phyloP scores from a whole-genome alignment of 2,888 invertebrate species.

The Synanthedon tipuliformis region DNA sequence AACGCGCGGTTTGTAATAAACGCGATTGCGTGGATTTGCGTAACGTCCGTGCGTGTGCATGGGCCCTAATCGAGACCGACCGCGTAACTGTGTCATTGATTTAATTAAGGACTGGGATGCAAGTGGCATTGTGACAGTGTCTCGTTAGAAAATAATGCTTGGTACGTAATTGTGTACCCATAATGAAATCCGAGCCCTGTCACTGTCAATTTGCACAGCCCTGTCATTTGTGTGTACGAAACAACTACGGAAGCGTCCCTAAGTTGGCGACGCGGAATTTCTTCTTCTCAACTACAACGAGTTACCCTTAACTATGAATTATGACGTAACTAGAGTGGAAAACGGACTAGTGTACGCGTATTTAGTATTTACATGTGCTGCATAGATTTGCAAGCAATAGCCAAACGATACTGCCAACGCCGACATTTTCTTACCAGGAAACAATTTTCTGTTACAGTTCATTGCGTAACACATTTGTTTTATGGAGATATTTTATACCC shows the following conservation, averaged over 20 bases:
- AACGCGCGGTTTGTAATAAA: conserved; percentile 10
- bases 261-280: too few species aligned
- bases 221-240: too few species aligned
- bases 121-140: background rate
- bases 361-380: conserved; percentile 5
- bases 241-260: too few species aligned
- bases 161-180: too few species aligned
- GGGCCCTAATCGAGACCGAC: conserved; percentile 31
- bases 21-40: conserved; percentile 14
- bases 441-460: conserved; percentile 13
- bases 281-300: too few species aligned
- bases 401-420: conserved; percentile 9
- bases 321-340: background rate
- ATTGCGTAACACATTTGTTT: conserved; percentile 1
- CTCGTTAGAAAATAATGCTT: too few species aligned
- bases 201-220: too few species aligned
- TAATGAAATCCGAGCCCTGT: too few species aligned
- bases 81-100: conserved; percentile 42
- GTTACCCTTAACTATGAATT: too few species aligned
- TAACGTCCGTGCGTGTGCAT: conserved; percentile 16
- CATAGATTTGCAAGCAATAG: conserved; percentile 14
- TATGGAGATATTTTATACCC: background rate
- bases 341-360: background rate
- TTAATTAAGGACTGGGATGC: conserved; percentile 21
- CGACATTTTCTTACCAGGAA: conserved; percentile 18